Base-by-base conservation (phyloP, 2,113 vertebrate species). In the Terrapene triunguis region DNA sequence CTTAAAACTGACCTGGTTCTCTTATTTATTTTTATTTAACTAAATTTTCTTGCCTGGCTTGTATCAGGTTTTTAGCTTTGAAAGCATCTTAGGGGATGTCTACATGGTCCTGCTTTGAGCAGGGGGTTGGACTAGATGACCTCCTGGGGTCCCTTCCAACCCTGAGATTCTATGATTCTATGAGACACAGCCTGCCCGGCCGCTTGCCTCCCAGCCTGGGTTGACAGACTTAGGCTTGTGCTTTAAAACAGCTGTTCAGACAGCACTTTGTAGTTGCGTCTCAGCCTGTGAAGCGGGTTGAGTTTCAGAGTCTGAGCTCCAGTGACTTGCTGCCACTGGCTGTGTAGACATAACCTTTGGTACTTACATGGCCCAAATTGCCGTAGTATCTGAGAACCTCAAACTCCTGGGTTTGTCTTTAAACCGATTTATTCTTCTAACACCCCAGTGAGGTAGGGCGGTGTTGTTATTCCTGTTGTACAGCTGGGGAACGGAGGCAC, bases 401-500 rank as follows among this genome's bases (percentile, higher is more conserved):
- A 90, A 1, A 0, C 24, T 22, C 2, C 5, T n/a, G 25, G 69
- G 27, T 8, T 54, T 81, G 50, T 22, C n/a, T 72, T 72, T 72
- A 38, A 72, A 38, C 9, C 2, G 10, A 10, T 72, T 38, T 72
- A 38, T 72, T 35, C 8, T n/a, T 35, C 19, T 21, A n/a, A 11
- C 19, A 38, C 9, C 19, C 35, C 65, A 11, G 35, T n/a, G 62
- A n/a, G 35, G 35, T n/a, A 9, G 17, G 62, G 62, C 62, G 21
- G 35, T 72, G 35, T 19, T 72, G 17, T 22, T 22, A 22, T 38
- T 38, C 65, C 65, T 72, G 19, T 72, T 72, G n/a, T 4, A 81
- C 47, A 50, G 48, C 16, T 82, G n/a, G 54, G 85, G 95, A 96
- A 95, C 59, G 47, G 87, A 96, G 87, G 89, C 62, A 88, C 0